Conservation (phyloP, 2,888 invertebrate species). For the Enchytraeus crypticus region DNA sequence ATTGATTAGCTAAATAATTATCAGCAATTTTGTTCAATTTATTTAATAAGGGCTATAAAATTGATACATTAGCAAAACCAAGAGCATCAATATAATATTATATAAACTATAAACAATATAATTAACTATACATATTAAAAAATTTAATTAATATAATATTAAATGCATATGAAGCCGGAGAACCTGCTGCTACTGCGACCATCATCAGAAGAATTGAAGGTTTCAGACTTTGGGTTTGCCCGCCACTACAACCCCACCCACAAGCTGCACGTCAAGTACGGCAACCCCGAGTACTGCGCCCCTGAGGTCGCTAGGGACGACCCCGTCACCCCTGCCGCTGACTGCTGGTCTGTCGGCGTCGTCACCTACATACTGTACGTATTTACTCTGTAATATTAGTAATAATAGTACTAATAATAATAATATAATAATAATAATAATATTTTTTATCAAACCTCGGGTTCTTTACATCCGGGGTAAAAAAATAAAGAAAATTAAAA, state of each 20-base stretch:
- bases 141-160: background rate
- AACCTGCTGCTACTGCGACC: conserved; percentile 75
- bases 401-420: too few species aligned
- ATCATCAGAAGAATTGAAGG: conserved; percentile 63
- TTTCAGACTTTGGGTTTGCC: conserved; percentile 84
- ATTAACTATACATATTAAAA: background rate
- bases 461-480: too few species aligned
- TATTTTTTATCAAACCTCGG: background rate
- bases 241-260: conserved; percentile 47
- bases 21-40: too few species aligned
- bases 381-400: background rate
- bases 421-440: background rate
- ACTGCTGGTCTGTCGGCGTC: conserved; percentile 46
- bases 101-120: too few species aligned
- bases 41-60: too few species aligned
- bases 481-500: too few species aligned
- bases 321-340: conserved; percentile 70
- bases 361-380: conserved; percentile 45
- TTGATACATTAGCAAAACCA: too few species aligned
- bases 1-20: too few species aligned
- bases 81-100: too few species aligned
- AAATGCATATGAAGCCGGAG: too few species aligned
- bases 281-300: conserved; percentile 55
- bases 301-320: conserved; percentile 83
- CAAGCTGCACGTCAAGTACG: conserved; percentile 35